phyloP scores from a whole-genome alignment of 1,140 invertebrate species.

The Sinella curviseta region DNA sequence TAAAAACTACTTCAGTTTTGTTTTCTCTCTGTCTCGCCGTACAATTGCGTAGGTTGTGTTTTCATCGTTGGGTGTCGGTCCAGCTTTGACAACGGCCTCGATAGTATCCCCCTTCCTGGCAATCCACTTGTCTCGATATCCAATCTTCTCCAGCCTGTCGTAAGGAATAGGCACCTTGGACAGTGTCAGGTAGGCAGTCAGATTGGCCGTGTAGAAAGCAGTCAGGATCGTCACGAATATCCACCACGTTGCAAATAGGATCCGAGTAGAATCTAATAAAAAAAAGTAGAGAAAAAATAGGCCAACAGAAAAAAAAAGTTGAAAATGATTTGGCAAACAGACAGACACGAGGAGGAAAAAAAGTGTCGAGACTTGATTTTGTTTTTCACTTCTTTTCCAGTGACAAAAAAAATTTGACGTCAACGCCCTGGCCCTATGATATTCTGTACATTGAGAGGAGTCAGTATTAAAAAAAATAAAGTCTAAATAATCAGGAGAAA shows the following conservation, averaged over 20 bases:
- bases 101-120: slow-evolving; percentile 66
- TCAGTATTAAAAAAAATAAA: no score
- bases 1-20: not conserved
- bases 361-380: no score
- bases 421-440: no score
- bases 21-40: no score
- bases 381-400: no score
- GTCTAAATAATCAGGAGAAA: no score
- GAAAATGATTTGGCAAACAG: no score
- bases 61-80: slow-evolving; percentile 43
- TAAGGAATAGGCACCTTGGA: slow-evolving; percentile 79
- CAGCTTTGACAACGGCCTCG: slow-evolving; percentile 67
- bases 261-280: slow-evolving; percentile 72
- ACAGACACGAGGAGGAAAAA: no score
- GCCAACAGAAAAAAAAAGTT: not conserved
- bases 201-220: slow-evolving; percentile 87
- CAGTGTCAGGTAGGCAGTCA: slow-evolving; percentile 82
- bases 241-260: slow-evolving; percentile 89
- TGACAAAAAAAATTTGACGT: no score
- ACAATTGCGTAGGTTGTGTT: slow-evolving; percentile 1
- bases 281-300: slow-evolving; percentile 7
- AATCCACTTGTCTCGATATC: slow-evolving; percentile 68
- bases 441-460: no score
- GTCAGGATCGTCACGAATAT: slow-evolving; percentile 82
- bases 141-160: slow-evolving; percentile 68